Percentiles rank a stretch among this genome's conserved stretches.
Evolutionary conservation across 2,888 invertebrate genomes (phyloP).

Genomic region (Pantelozetes paolii): DNA sequence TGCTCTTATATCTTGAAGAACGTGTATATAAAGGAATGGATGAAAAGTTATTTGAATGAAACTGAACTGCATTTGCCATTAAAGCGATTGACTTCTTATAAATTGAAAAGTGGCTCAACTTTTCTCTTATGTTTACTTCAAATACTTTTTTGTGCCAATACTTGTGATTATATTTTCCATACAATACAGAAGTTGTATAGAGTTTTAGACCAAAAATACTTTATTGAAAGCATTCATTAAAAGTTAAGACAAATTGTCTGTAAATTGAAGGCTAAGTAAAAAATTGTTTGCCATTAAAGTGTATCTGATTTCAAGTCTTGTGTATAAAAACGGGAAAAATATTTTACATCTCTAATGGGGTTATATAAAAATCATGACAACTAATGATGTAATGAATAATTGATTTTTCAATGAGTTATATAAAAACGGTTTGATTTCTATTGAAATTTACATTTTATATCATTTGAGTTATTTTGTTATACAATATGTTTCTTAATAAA

Average conservation of each 20-base stretch:
- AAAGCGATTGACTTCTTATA: constrained; percentile 21
- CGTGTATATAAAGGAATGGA: not conserved
- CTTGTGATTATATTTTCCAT: constrained; percentile 6
- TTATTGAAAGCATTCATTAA: constrained; percentile 25
- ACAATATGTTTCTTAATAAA: too few species aligned
- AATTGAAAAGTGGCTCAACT: constrained; percentile 26
- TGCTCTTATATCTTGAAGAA: not conserved
- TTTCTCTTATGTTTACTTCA: not conserved
- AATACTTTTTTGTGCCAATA: not conserved
- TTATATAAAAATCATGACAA: constrained; percentile 22
- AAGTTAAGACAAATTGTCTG: constrained; percentile 21
- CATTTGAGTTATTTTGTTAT: too few species aligned
- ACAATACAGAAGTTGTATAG: not conserved
- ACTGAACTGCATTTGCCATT: constrained; percentile 25
- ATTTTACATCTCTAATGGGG: constrained; percentile 4
- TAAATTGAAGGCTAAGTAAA: constrained; percentile 16
- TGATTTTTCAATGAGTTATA: not conserved
- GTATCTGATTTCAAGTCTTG: not conserved
- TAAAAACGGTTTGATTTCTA: not conserved
- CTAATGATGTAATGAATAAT: constrained; percentile 25
- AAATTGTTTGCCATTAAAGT: not conserved
- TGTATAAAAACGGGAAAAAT: not conserved
- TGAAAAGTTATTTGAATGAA: constrained; percentile 9
- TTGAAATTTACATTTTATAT: too few species aligned
- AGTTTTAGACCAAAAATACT: not conserved